Percentiles rank a stretch among this genome's conserved stretches.
These are phyloP conservation scores for Zaprionus nigranus DNA, from an alignment of 1,140 invertebrate species.

Conservation along the genomic window DNA sequence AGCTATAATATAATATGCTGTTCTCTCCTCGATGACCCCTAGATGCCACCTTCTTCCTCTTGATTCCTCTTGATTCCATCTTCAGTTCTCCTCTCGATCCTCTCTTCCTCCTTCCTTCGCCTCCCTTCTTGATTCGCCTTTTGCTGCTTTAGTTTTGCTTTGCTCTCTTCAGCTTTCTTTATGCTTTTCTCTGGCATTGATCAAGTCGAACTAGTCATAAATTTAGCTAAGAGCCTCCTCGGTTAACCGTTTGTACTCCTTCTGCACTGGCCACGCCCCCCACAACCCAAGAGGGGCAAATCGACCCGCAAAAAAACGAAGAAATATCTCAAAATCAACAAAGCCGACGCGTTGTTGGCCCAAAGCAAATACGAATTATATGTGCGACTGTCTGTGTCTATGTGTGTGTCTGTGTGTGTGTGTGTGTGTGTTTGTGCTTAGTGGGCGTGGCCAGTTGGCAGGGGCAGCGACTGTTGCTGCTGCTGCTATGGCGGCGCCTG, in stretches of 20 bases:
- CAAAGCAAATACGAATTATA: slow-evolving; percentile 61
- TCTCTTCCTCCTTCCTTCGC: too few species aligned
- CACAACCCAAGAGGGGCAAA: too few species aligned
- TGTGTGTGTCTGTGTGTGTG: slow-evolving; percentile 42
- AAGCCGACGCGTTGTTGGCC: slow-evolving; percentile 58
- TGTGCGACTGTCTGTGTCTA: background rate
- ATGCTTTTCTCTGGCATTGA: slow-evolving; percentile 23
- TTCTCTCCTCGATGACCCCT: too few species aligned
- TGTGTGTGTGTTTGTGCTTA: slow-evolving; percentile 53
- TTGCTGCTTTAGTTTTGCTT: background rate
- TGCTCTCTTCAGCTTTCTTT: too few species aligned
- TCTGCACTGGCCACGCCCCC: slow-evolving; percentile 30
- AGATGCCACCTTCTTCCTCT: too few species aligned
- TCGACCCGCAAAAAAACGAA: background rate
- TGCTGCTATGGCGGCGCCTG: slow-evolving; percentile 64
- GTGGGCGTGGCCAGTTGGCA: slow-evolving; percentile 65
- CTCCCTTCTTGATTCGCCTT: background rate
- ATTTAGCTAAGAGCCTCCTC: slow-evolving; percentile 20
- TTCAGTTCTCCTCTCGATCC: background rate
- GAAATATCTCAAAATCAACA: slow-evolving; percentile 39
- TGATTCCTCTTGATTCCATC: too few species aligned
- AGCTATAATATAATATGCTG: background rate
- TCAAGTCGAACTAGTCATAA: slow-evolving; percentile 33
- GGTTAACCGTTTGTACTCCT: slow-evolving; percentile 2
- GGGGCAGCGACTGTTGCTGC: slow-evolving; percentile 40